phyloP scores from a whole-genome alignment of 2,113 vertebrate species.

The Corythaixoides concolor region DNA sequence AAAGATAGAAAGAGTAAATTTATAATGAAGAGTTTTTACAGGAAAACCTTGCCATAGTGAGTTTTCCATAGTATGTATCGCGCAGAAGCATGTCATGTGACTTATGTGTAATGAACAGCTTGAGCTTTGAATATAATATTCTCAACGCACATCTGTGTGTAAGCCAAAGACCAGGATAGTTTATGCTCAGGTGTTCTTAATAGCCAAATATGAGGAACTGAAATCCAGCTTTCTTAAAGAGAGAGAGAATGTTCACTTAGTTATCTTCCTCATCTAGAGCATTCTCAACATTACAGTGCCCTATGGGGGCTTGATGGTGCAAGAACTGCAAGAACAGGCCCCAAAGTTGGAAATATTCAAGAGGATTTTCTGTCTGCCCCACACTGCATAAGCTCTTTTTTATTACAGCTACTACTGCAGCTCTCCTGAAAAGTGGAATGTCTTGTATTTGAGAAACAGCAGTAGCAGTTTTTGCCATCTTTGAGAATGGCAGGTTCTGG shows the following conservation, averaged over 20 bases:
- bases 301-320: neutral
- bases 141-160: neutral
- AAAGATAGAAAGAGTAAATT: neutral
- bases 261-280: neutral
- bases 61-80: accelerated
- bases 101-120: neutral
- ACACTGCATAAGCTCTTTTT: neutral
- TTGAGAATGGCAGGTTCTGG: neutral
- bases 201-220: neutral
- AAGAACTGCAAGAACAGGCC: neutral
- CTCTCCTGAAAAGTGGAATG: neutral
- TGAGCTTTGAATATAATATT: neutral
- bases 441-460: neutral
- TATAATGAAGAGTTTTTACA: neutral
- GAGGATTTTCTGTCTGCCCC: neutral
- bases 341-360: neutral
- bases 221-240: neutral
- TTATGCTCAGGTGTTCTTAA: neutral
- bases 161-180: neutral
- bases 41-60: accelerated
- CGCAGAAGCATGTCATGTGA: neutral
- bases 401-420: neutral
- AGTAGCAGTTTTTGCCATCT: neutral
- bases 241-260: neutral
- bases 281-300: too few relatives aligned